Percentiles rank a stretch among this genome's conserved stretches.
phyloP scores from a whole-genome alignment of 2,113 vertebrate genomes.

The Eublepharis macularius region DNA sequence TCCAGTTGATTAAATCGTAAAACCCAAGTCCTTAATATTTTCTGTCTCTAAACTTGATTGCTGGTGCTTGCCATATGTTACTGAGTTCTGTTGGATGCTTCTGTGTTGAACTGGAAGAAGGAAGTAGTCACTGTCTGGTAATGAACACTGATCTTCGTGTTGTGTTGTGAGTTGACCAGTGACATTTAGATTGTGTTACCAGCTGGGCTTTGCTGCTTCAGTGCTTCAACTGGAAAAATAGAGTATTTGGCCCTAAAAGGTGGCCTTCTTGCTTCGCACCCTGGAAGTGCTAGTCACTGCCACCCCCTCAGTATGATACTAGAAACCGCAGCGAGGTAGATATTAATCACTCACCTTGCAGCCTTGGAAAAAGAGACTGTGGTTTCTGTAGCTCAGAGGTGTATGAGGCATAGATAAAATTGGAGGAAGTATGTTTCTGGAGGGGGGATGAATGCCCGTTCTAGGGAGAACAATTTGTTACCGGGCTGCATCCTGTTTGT shows the following conservation, averaged over 20 bases:
- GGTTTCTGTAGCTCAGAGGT: constrained; percentile 48
- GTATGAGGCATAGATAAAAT: background rate
- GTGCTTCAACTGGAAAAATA: background rate
- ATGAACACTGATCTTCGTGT: no score
- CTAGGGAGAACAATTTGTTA: background rate
- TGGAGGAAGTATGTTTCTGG: background rate
- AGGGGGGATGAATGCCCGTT: background rate
- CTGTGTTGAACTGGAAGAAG: background rate
- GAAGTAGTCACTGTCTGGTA: background rate
- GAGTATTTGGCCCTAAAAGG: background rate
- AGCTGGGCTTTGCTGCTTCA: background rate
- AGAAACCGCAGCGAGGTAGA: constrained; percentile 35
- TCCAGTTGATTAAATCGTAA: background rate
- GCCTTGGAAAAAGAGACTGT: constrained; percentile 18
- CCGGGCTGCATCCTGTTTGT: constrained; percentile 18
- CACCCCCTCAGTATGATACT: fast-evolving
- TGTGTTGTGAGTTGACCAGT: background rate
- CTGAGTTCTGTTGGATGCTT: background rate
- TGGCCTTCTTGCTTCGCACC: background rate
- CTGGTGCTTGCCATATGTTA: background rate
- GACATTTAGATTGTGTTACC: background rate
- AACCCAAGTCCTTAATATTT: background rate
- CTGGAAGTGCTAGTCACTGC: constrained; percentile 1
- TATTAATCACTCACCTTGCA: constrained; percentile 62
- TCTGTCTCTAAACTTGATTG: background rate